Base-by-base conservation (phyloP, 1,140 invertebrate genomes). In the Rhopalosiphum padi region DNA sequence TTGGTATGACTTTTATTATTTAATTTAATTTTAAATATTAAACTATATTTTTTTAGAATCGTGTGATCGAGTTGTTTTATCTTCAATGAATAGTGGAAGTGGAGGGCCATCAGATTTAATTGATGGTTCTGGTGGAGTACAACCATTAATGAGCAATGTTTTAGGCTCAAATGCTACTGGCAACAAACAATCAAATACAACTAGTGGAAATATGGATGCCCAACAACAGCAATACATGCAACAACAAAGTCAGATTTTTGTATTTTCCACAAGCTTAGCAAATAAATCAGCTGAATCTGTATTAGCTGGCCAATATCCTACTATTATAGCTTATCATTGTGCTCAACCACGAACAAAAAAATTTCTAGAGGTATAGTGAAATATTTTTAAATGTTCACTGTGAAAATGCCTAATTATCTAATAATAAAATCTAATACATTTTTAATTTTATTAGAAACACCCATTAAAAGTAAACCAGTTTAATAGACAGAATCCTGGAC, bases 221-320 rank as follows among this genome's bases (percentile, higher is more conserved):
- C 97, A 98, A 95, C 91, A 92, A 85, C 91, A 92, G 30, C 91
- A 92, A n/a, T 98, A 98, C 94, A 97, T 98, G 97, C 98, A 99
- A 96, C 98, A 99, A 95, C 98, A 99, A 95, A 99, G 98, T 96
- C 98, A 99, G 95, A 98, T 99, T 95, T 99, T 99, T 96, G 99
- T 99, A 91, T 99, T 99, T 96, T 98, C 98, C 23, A 99, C 99
- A 1, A 96, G 97, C 94, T 95, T 99, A 95, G 99, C 99, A 0
- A 99, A 99, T 95, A 97, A 98, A 95, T 98, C 98, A 25, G 98
- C 99, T 3, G 98, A 99, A 94, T 97, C 98, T 15, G 98, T 99
- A 35, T 95, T 98, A 94, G 97, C 97, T 94, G 98, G 98, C 30
- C 97, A 98, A 94, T 99, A 97, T 95, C 97, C 97, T 94, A 98